Evolutionary conservation across 2,113 vertebrate genomes (phyloP).

Genomic region (Gymnogyps californianus): DNA sequence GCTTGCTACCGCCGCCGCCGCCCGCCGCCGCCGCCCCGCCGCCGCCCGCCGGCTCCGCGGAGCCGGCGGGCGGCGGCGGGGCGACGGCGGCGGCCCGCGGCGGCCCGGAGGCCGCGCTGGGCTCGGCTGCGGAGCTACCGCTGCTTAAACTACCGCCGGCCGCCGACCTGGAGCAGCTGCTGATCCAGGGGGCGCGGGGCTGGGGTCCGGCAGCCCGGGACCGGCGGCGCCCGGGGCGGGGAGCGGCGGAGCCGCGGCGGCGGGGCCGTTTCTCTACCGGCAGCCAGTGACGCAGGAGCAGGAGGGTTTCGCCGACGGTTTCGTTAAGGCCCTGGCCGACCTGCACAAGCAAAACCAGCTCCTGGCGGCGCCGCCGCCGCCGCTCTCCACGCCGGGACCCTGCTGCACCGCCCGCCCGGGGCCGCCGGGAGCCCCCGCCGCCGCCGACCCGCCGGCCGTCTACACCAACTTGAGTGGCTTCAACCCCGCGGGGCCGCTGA

Average conservation of each 20-base stretch:
- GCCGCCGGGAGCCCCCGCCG: constrained; percentile 41
- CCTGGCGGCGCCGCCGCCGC: constrained; percentile 62
- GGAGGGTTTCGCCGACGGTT: constrained; percentile 76
- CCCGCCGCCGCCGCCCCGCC: not conserved
- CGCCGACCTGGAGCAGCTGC: constrained; percentile 14
- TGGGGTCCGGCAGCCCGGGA: not conserved
- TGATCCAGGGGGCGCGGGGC: not conserved
- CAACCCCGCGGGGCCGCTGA: constrained; percentile 41
- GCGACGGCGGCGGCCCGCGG: not conserved
- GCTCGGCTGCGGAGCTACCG: not conserved
- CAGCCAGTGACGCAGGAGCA: constrained; percentile 72
- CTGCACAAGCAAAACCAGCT: constrained; percentile 80
- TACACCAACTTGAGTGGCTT: constrained; percentile 75
- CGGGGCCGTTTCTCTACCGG: constrained; percentile 69
- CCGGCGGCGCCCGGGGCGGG: not conserved
- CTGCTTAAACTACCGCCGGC: constrained; percentile 28
- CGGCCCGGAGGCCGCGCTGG: not conserved
- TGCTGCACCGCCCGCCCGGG: constrained; percentile 45
- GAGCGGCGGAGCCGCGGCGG: constrained; percentile 19
- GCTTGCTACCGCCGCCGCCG: not conserved
- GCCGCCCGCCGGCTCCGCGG: not conserved
- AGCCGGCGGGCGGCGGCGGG: not conserved
- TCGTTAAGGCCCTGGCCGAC: constrained; percentile 77
- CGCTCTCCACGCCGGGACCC: constrained; percentile 75
- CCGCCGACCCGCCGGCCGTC: constrained; percentile 58